Conservation (phyloP, 2,888 invertebrate species). For the Folsomia manolachei region DNA sequence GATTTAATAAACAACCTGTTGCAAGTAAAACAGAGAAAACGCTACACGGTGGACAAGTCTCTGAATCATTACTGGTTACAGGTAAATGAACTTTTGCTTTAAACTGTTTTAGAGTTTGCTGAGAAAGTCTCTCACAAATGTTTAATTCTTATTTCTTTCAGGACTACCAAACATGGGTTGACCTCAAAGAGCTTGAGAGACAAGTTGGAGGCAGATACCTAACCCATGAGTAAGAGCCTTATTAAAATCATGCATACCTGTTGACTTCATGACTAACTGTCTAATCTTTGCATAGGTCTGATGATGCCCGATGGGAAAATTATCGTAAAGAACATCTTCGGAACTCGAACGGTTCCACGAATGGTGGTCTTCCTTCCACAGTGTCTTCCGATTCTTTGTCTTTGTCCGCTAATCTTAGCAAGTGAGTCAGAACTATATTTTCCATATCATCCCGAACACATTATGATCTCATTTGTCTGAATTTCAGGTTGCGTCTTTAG, state of each 20-base stretch:
- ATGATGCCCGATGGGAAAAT: slow-evolving; percentile 84
- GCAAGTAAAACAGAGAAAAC: slow-evolving; percentile 93
- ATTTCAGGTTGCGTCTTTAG: no score
- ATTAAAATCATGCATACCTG: neutral
- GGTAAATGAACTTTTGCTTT: slow-evolving; percentile 58
- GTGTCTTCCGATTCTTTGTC: slow-evolving; percentile 42
- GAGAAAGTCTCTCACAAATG: no score
- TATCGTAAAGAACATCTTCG: slow-evolving; percentile 56
- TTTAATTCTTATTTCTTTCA: slow-evolving; percentile 53
- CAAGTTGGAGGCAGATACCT: slow-evolving; percentile 76
- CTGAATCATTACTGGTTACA: slow-evolving; percentile 93
- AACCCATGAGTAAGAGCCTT: slow-evolving; percentile 60
- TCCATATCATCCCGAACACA: neutral
- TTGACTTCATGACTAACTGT: no score
- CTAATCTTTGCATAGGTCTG: slow-evolving; percentile 63
- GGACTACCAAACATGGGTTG: slow-evolving; percentile 92
- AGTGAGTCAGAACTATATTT: slow-evolving; percentile 16
- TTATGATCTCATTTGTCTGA: neutral
- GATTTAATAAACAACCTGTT: slow-evolving; percentile 96
- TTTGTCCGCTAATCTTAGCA: slow-evolving; percentile 44
- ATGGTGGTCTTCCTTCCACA: slow-evolving; percentile 38
- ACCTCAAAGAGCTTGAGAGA: slow-evolving; percentile 81
- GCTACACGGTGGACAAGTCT: slow-evolving; percentile 94
- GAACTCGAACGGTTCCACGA: slow-evolving; percentile 43
- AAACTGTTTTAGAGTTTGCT: no score